Percentiles rank a stretch among this genome's conserved stretches.
These are phyloP conservation scores for Trematomus bernacchii DNA, from an alignment of 2,797 vertebrate genomes.

Conservation along the genomic window DNA sequence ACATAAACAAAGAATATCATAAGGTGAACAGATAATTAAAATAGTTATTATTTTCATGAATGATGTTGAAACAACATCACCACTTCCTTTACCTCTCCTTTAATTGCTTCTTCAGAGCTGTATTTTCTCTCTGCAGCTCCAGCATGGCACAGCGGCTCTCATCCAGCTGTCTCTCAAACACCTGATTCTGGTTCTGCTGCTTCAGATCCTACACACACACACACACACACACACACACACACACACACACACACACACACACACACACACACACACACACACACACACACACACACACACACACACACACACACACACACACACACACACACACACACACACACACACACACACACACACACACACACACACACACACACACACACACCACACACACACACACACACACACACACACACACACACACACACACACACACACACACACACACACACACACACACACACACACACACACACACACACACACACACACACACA, in stretches of 20 bases:
- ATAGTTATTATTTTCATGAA: not conserved
- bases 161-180: slow-evolving; percentile 85
- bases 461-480: too few relatives aligned
- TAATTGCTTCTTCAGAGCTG: slow-evolving; percentile 85
- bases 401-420: too few relatives aligned
- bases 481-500: too few relatives aligned
- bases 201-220: slow-evolving; percentile 80
- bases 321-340: slow-evolving; percentile 7
- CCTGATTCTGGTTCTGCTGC: slow-evolving; percentile 87
- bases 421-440: not conserved
- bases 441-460: too few relatives aligned
- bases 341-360: slow-evolving; percentile 32
- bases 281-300: slow-evolving; percentile 33
- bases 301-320: slow-evolving; percentile 16
- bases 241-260: slow-evolving; percentile 10
- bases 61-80: not conserved
- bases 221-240: slow-evolving; percentile 34
- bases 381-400: too few relatives aligned
- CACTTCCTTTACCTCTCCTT: slow-evolving; percentile 70
- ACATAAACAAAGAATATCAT: not conserved
- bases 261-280: slow-evolving; percentile 6
- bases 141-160: slow-evolving; percentile 86
- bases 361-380: slow-evolving; percentile 16
- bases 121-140: slow-evolving; percentile 89
- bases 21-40: not conserved